These are phyloP conservation scores for Galleria mellonella DNA, from an alignment of 1,140 invertebrate species.

Conservation along the genomic window DNA sequence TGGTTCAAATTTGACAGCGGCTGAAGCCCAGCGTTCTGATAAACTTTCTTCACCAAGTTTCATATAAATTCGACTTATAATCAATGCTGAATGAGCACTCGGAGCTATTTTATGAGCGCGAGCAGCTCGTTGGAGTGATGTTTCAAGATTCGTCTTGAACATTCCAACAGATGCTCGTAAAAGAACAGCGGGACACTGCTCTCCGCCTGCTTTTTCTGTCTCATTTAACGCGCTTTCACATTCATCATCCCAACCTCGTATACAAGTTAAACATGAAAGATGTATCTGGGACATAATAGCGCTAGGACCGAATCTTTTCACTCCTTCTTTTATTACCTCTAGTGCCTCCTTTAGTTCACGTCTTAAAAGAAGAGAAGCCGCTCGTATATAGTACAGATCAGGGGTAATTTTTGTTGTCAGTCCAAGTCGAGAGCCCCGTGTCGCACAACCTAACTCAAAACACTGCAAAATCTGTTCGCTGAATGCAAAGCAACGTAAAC, in stretches of 20 bases:
- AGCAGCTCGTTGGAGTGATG: constrained; percentile 48
- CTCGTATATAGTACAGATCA: constrained; percentile 46
- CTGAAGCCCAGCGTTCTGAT: constrained; percentile 51
- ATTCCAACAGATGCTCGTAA: constrained; percentile 36
- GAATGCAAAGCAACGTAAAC: constrained; percentile 49
- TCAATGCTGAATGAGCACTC: constrained; percentile 43
- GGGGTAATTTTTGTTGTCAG: constrained; percentile 10
- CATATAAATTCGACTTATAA: constrained; percentile 40
- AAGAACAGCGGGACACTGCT: constrained; percentile 34
- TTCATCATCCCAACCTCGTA: constrained; percentile 44
- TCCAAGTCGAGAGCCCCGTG: constrained; percentile 22
- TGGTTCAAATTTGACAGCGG: constrained; percentile 49
- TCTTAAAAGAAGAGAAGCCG: constrained; percentile 39
- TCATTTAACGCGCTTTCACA: constrained; percentile 46
- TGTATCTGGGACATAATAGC: constrained; percentile 50
- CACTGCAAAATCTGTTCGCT: constrained; percentile 43
- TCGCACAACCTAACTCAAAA: constrained; percentile 35
- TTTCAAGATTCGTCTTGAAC: constrained; percentile 28
- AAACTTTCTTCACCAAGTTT: constrained; percentile 30
- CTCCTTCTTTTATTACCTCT: constrained; percentile 27
- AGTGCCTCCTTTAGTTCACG: constrained; percentile 30
- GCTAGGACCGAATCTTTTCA: constrained; percentile 45
- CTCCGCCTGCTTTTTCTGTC: constrained; percentile 38
- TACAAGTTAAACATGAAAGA: constrained; percentile 32
- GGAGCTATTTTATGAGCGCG: constrained; percentile 49